phyloP scores from a whole-genome alignment of 2,797 vertebrate species.

The Manis javanica region DNA sequence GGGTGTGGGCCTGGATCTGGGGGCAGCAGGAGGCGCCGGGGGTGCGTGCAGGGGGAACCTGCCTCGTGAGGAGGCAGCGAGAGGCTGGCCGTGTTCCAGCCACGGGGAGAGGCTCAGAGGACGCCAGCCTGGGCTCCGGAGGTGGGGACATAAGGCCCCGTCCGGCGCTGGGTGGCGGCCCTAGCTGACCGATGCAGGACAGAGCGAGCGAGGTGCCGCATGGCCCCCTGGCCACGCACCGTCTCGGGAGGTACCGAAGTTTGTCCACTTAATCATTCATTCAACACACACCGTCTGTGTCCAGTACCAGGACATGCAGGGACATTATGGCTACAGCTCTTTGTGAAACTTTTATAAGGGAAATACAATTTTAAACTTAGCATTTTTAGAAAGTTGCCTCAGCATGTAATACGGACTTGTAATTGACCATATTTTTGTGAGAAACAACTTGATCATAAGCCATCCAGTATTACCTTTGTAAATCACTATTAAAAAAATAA shows the following conservation, averaged over 20 bases:
- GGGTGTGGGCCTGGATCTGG: background rate
- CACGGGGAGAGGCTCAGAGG: accelerated
- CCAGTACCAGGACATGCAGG: accelerated
- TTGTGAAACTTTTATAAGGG: background rate
- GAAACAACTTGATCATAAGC: background rate
- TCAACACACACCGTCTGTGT: accelerated
- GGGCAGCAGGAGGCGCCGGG: too few relatives aligned
- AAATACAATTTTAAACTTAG: background rate
- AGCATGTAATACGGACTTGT: accelerated
- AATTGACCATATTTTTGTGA: background rate
- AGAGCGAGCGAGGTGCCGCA: accelerated
- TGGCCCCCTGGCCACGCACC: background rate
- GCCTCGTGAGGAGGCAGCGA: background rate
- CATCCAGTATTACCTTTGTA: background rate
- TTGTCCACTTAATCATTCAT: too few relatives aligned
- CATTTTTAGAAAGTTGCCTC: background rate
- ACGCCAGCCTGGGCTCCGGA: background rate
- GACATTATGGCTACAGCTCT: accelerated
- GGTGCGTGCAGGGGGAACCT: background rate
- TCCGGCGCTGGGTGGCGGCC: too few relatives aligned
- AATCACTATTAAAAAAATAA: background rate
- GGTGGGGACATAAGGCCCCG: background rate
- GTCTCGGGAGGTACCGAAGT: background rate
- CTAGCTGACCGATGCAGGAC: background rate
- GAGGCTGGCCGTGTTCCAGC: accelerated